Conservation (phyloP, 2,113 vertebrate genomes). For the Axis porcinus region DNA sequence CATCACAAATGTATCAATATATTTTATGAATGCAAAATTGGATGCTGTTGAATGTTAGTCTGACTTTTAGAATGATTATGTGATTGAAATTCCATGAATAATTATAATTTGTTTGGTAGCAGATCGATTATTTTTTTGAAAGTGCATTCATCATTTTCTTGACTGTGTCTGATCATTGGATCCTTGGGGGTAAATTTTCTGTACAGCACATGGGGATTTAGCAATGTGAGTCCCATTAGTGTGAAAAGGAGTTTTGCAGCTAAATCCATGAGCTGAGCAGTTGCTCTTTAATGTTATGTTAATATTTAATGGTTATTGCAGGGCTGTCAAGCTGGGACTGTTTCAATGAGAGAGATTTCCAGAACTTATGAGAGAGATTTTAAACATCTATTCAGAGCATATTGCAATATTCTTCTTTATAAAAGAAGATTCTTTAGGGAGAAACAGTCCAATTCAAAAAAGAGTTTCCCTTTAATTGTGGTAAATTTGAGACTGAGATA, state of each 20-base stretch:
- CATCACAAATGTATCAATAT: constrained; percentile 36
- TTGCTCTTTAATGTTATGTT: constrained; percentile 76
- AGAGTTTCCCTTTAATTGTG: constrained; percentile 45
- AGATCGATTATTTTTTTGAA: constrained; percentile 30
- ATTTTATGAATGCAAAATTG: constrained; percentile 37
- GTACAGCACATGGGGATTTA: constrained; percentile 30
- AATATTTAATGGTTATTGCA: constrained; percentile 75
- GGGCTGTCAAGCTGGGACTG: constrained; percentile 62
- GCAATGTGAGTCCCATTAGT: constrained; percentile 61
- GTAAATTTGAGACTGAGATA: constrained; percentile 12
- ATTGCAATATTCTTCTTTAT: constrained; percentile 41
- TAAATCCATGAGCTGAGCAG: constrained; percentile 60
- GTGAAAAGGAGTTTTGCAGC: constrained; percentile 49
- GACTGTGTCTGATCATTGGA: constrained; percentile 27
- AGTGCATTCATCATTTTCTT: constrained; percentile 53
- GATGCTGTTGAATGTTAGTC: constrained; percentile 34
- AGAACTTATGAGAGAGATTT: constrained; percentile 63
- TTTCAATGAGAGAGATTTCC: constrained; percentile 61
- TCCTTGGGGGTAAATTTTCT: constrained; percentile 57
- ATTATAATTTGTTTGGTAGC: constrained; percentile 31
- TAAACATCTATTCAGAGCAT: constrained; percentile 59
- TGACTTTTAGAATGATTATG: constrained; percentile 45
- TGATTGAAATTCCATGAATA: constrained; percentile 45
- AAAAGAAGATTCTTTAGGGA: constrained; percentile 33
- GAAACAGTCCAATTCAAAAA: constrained; percentile 10